Percentiles rank a stretch among this genome's conserved stretches.
These are phyloP conservation scores for Gallinago solitaria DNA, from an alignment of 2,797 vertebrate genomes.

Conservation along the genomic window DNA sequence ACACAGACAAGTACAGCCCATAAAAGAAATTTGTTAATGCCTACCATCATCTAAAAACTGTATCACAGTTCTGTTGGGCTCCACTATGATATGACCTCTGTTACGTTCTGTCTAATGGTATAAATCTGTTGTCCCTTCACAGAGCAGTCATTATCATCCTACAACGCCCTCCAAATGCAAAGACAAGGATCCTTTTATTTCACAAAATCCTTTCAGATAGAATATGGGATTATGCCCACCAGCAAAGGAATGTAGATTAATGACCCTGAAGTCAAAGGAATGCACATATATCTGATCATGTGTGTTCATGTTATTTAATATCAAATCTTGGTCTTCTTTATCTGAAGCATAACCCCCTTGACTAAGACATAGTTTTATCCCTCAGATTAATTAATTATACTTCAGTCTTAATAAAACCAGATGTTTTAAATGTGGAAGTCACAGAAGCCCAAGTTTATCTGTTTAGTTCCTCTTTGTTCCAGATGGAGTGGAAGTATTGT, in stretches of 20 bases:
- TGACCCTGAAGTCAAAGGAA: background rate
- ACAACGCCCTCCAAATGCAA: background rate
- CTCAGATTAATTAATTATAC: background rate
- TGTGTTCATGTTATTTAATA: background rate
- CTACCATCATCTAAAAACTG: background rate
- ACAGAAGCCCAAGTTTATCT: background rate
- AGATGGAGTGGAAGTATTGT: background rate
- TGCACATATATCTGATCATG: background rate
- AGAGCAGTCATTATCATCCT: background rate
- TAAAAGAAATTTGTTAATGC: background rate
- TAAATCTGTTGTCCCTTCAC: background rate
- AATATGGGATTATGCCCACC: background rate
- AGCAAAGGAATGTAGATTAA: background rate
- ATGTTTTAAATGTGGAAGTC: background rate
- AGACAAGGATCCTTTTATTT: background rate
- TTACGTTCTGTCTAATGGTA: background rate
- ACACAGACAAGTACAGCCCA: background rate
- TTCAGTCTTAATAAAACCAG: background rate
- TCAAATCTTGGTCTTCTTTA: background rate
- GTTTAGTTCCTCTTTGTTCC: background rate
- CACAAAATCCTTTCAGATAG: background rate
- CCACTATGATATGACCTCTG: background rate
- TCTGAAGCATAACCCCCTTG: background rate
- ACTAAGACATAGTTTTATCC: background rate
- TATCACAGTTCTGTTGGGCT: background rate